Conservation (phyloP, 2,797 vertebrate species). For the Hypotaenidia okinawae region DNA sequence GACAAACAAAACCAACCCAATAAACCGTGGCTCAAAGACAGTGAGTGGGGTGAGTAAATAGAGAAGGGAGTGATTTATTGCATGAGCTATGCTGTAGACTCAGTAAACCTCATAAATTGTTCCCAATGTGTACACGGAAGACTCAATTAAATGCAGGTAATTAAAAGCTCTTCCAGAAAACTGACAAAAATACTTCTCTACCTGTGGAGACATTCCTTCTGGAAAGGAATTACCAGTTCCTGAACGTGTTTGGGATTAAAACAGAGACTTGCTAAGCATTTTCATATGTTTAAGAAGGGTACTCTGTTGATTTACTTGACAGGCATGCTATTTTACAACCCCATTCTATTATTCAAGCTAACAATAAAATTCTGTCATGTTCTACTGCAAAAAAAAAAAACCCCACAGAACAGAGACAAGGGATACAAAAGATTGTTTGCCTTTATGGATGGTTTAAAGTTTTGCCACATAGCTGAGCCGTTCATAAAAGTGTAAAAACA, state of each 20-base stretch:
- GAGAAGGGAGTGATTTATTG: background rate
- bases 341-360: background rate
- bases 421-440: background rate
- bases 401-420: background rate
- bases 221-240: background rate
- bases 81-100: background rate
- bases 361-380: background rate
- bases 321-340: background rate
- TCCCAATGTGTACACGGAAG: conserved; percentile 16
- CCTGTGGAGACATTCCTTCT: conserved; percentile 17
- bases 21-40: background rate
- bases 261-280: background rate
- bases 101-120: conserved; percentile 38
- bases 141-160: conserved; percentile 43
- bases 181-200: background rate
- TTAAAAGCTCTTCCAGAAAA: conserved; percentile 54
- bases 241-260: background rate
- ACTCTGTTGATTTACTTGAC: background rate
- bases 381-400: background rate
- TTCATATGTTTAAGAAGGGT: background rate
- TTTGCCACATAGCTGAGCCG: background rate
- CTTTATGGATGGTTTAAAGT: background rate
- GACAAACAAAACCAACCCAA: background rate
- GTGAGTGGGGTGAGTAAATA: background rate
- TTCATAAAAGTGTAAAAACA: background rate